Conservation (phyloP, 2,113 vertebrate species). For the Megaptera novaeangliae region DNA sequence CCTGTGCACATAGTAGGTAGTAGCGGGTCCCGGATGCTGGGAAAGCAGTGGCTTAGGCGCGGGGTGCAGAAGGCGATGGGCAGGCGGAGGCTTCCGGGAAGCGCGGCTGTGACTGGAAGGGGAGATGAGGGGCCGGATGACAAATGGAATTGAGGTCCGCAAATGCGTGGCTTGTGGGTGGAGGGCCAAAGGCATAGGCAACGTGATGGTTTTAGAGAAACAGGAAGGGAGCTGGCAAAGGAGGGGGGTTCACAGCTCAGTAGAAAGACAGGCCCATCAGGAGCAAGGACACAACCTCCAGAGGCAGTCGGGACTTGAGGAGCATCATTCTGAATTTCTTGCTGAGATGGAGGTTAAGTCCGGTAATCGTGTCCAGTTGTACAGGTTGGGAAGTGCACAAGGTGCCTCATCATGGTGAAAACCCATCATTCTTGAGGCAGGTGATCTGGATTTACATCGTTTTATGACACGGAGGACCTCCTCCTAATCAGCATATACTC, state of each 20-base stretch:
- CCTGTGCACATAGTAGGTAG: too few species aligned
- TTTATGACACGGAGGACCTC: accelerated
- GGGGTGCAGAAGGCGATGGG: background rate
- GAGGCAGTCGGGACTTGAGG: background rate
- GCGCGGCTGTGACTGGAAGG: background rate
- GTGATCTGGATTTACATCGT: background rate
- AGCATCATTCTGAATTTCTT: background rate
- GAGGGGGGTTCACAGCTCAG: background rate
- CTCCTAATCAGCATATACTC: background rate
- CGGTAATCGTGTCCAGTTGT: background rate
- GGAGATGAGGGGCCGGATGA: accelerated
- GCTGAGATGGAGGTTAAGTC: background rate
- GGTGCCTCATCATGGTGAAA: background rate
- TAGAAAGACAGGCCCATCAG: background rate
- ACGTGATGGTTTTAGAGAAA: background rate
- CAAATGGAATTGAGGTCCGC: background rate
- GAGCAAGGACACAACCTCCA: background rate
- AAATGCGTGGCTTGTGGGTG: background rate
- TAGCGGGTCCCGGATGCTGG: background rate
- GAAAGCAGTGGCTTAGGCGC: accelerated
- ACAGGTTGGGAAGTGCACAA: background rate
- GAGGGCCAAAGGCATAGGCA: background rate
- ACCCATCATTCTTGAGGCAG: accelerated
- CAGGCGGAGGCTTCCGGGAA: background rate
- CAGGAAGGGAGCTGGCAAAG: background rate